phyloP scores from a whole-genome alignment of 2,888 invertebrate genomes.

The Argyresthia goedartella region DNA sequence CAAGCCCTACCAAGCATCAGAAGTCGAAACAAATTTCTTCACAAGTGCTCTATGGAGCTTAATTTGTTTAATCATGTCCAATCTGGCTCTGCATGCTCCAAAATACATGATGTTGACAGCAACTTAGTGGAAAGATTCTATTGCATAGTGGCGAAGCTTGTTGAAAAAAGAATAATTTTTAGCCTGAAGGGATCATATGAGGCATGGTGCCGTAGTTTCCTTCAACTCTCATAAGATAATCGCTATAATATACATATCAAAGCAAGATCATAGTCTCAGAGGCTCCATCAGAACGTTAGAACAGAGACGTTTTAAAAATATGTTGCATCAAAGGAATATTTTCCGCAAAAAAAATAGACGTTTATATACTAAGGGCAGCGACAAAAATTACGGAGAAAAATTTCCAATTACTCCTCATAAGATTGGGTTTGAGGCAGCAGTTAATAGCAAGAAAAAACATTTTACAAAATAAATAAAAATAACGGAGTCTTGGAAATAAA shows the following conservation, averaged over 20 bases:
- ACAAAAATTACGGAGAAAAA: conserved; percentile 1
- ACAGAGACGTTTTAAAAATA: not conserved
- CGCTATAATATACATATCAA: conserved; percentile 1
- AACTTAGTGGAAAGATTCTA: conserved; percentile 23
- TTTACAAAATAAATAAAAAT: conserved; percentile 7
- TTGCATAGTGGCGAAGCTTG: conserved; percentile 20
- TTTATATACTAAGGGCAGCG: not conserved
- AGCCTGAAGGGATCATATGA: conserved; percentile 15
- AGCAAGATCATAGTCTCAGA: not conserved
- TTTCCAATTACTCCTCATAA: conserved; percentile 6
- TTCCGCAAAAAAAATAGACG: conserved; percentile 4
- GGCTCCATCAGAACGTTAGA: not conserved
- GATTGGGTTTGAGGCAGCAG: conserved; percentile 6
- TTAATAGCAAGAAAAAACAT: conserved; percentile 5
- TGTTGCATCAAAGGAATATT: conserved; percentile 11
- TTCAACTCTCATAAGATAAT: conserved; percentile 16
- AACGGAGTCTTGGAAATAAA: not conserved
- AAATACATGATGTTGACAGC: conserved; percentile 16
- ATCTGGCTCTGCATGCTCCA: conserved; percentile 6
- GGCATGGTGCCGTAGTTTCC: conserved; percentile 19
- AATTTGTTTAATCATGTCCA: not conserved
- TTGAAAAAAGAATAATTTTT: conserved; percentile 26
- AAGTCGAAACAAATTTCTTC: conserved; percentile 8
- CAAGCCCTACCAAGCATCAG: conserved; percentile 3
- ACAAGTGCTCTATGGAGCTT: not conserved